Conservation (phyloP, 2,797 vertebrate genomes). For the Siniperca undulata region DNA sequence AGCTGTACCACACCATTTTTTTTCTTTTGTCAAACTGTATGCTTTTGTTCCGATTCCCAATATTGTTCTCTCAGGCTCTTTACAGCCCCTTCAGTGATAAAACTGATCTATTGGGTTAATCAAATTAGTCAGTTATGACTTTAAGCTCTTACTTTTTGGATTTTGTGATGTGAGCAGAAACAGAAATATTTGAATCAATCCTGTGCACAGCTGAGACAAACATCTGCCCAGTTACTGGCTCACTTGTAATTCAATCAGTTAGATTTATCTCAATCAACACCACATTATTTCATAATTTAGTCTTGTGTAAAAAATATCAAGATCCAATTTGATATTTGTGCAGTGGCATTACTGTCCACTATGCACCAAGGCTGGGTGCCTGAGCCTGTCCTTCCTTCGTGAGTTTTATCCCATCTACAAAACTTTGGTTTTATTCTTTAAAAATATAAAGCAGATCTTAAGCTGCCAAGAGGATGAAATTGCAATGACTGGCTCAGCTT, state of each 20-base stretch:
- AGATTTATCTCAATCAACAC: slow-evolving; percentile 1
- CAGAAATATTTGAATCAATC: not conserved
- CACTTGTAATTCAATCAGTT: slow-evolving; percentile 5
- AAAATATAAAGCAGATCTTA: slow-evolving; percentile 22
- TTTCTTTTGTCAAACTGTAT: slow-evolving; percentile 26
- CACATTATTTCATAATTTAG: slow-evolving; percentile 16
- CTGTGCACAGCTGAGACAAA: slow-evolving; percentile 17
- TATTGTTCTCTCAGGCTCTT: slow-evolving; percentile 29
- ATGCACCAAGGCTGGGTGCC: not conserved
- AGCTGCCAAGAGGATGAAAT: slow-evolving; percentile 22
- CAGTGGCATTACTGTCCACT: not conserved
- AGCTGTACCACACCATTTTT: slow-evolving; percentile 17
- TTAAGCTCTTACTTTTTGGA: not conserved
- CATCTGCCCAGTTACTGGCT: slow-evolving; percentile 10
- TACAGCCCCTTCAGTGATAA: not conserved
- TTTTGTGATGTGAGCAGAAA: not conserved
- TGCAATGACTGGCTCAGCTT: slow-evolving; percentile 18
- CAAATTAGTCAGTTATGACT: not conserved
- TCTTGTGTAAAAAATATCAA: not conserved
- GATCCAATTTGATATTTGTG: not conserved
- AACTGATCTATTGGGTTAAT: slow-evolving; percentile 8
- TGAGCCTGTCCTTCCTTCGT: not conserved
- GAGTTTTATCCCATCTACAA: slow-evolving; percentile 7
- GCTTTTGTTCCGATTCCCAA: slow-evolving; percentile 45
- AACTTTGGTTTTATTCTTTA: slow-evolving; percentile 9